Conservation (phyloP, 2,888 invertebrate species). For the Aporophyla lueneburgensis region DNA sequence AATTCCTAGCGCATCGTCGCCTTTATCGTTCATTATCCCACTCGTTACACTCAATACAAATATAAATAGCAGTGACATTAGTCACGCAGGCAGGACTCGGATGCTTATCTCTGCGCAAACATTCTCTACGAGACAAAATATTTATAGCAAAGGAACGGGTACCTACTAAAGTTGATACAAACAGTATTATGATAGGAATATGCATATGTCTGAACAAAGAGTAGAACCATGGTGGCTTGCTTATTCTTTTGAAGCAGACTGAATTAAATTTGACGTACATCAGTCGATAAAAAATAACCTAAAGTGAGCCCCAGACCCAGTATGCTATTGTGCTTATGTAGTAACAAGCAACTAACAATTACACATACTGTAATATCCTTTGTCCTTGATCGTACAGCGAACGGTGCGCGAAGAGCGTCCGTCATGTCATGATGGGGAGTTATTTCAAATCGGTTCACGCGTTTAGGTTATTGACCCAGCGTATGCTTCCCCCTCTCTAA, state of each 20-base stretch:
- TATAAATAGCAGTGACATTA: conserved; percentile 83
- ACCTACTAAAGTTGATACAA: neutral
- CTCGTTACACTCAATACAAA: conserved; percentile 80
- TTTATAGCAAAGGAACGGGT: conserved; percentile 50
- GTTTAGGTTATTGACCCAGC: conserved; percentile 83
- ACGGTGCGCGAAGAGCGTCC: conserved; percentile 67
- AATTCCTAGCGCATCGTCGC: conserved; percentile 81
- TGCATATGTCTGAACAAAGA: neutral
- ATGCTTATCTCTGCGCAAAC: conserved; percentile 79
- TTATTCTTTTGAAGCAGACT: neutral
- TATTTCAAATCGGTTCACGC: conserved; percentile 85
- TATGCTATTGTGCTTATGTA: conserved; percentile 35
- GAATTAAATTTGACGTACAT: conserved; percentile 13
- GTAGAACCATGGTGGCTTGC: neutral
- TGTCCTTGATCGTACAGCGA: conserved; percentile 68
- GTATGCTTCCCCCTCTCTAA: conserved; percentile 78
- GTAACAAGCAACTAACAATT: conserved; percentile 51
- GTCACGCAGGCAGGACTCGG: conserved; percentile 79
- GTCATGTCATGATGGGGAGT: conserved; percentile 75
- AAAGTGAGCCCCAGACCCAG: conserved; percentile 23
- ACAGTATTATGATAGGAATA: neutral
- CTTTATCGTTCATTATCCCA: conserved; percentile 82
- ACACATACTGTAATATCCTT: conserved; percentile 65
- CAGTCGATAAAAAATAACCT: conserved; percentile 23
- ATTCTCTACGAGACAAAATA: conserved; percentile 74